phyloP scores from a whole-genome alignment of 2,888 invertebrate genomes.

The Nematopogon swammerdamellus region DNA sequence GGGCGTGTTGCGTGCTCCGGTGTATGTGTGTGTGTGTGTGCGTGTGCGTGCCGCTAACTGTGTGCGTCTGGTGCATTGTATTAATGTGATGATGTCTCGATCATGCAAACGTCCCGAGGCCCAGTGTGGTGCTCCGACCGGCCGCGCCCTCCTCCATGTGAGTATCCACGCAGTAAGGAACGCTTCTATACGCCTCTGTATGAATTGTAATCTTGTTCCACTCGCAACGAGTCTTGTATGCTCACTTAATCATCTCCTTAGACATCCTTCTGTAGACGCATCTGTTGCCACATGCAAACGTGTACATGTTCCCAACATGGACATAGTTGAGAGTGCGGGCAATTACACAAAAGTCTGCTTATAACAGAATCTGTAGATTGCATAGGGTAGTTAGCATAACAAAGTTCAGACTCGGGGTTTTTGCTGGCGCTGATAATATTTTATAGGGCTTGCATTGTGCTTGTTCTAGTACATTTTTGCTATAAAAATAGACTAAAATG shows the following conservation, averaged over 20 bases:
- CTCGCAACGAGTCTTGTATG: not conserved
- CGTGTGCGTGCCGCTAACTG: not conserved
- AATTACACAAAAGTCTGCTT: too few relatives aligned
- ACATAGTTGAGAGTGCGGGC: too few relatives aligned
- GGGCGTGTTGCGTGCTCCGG: too few relatives aligned
- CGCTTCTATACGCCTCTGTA: not conserved
- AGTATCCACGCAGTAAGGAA: not conserved
- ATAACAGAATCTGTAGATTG: too few relatives aligned
- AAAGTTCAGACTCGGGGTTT: too few relatives aligned
- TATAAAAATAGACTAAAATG: too few relatives aligned
- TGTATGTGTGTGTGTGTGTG: not conserved
- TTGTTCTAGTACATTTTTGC: too few relatives aligned
- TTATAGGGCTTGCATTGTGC: too few relatives aligned
- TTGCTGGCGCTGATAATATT: too few relatives aligned
- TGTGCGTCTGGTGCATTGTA: conserved; percentile 15
- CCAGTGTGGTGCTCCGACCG: not conserved
- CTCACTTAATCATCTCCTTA: not conserved
- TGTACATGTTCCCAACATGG: too few relatives aligned
- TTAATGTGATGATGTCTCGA: conserved; percentile 55
- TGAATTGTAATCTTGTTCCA: not conserved
- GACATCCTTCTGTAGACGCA: not conserved
- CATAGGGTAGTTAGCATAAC: too few relatives aligned
- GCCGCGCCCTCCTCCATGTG: not conserved
- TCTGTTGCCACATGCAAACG: too few relatives aligned
- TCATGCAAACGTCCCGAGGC: conserved; percentile 49